Conservation (phyloP, 2,797 vertebrate genomes). For the Ibycter americanus region DNA sequence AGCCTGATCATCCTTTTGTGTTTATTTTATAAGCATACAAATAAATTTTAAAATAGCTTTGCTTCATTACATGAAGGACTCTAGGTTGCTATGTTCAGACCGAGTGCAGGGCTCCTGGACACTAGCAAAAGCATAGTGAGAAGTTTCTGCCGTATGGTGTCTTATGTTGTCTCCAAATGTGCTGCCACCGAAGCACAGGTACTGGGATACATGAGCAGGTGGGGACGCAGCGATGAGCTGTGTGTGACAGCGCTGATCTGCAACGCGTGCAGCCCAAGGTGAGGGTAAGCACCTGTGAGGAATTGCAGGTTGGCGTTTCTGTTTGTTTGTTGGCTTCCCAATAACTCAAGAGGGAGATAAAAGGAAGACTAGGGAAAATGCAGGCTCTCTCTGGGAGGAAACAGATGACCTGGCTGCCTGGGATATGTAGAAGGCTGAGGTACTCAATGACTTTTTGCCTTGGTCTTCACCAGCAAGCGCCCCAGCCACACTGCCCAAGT, state of each 20-base stretch:
- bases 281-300: not conserved
- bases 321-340: not conserved
- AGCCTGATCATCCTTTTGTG: fast-evolving
- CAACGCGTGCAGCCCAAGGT: not conserved
- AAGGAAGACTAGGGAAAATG: not conserved
- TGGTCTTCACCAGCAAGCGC: not conserved
- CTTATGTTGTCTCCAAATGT: not conserved
- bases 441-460: not conserved
- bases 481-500: not conserved
- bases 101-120: not conserved
- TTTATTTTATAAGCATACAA: not conserved
- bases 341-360: not conserved
- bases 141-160: not conserved
- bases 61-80: fast-evolving
- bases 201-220: not conserved
- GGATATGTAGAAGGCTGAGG: not conserved
- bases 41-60: not conserved
- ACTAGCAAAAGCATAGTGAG: not conserved
- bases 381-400: not conserved
- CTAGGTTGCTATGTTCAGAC: not conserved
- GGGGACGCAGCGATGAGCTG: not conserved
- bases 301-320: not conserved
- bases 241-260: fast-evolving
- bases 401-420: not conserved
- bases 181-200: not conserved